Conservation (phyloP, 2,113 vertebrate species). For the Takifugu flavidus region DNA sequence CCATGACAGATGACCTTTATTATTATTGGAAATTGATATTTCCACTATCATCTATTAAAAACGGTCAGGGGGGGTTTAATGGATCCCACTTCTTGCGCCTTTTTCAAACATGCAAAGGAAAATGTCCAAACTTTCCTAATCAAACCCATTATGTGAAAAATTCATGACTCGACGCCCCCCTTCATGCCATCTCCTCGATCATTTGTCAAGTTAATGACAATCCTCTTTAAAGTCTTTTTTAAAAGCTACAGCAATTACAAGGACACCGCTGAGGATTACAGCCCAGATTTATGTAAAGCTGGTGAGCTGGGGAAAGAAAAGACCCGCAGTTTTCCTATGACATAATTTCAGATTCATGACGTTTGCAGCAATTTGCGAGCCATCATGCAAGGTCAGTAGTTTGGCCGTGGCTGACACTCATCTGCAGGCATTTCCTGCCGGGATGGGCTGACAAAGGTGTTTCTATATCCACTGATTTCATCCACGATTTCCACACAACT, state of each 20-base stretch:
- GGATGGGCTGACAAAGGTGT: slow-evolving; percentile 34
- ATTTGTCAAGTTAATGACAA: slow-evolving; percentile 2
- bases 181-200: not conserved
- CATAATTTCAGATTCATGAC: slow-evolving; percentile 27
- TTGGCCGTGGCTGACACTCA: slow-evolving; percentile 38
- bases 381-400: slow-evolving; percentile 31
- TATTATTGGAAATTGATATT: too few species aligned
- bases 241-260: not conserved
- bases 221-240: not conserved
- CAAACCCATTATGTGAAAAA: not conserved
- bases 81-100: not conserved
- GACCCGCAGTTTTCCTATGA: slow-evolving; percentile 13
- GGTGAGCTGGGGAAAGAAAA: slow-evolving; percentile 6
- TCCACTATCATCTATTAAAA: not conserved
- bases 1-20: not conserved
- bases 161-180: not conserved
- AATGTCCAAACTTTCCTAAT: not conserved
- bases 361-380: slow-evolving; percentile 29
- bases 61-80: not conserved
- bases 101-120: not conserved
- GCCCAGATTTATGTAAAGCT: not conserved
- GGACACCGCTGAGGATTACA: not conserved
- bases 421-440: slow-evolving; percentile 15
- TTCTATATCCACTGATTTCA: slow-evolving; percentile 45
- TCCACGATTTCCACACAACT: slow-evolving; percentile 44